These are phyloP conservation scores for Taenaris catops DNA, from an alignment of 2,888 invertebrate species.

Conservation along the genomic window DNA sequence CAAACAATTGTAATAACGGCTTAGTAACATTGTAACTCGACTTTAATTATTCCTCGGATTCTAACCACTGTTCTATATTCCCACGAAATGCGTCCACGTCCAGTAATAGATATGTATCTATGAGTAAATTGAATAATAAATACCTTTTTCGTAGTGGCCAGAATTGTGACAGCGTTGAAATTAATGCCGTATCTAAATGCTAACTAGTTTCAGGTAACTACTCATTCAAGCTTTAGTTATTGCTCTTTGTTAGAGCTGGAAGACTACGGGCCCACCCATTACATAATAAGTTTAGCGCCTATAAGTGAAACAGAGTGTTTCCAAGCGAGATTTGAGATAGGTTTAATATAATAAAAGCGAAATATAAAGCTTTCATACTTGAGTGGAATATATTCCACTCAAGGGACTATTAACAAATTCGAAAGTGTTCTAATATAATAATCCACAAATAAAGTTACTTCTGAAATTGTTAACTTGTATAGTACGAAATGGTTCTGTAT, in stretches of 20 bases:
- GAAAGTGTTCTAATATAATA: no score
- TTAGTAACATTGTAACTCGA: no score
- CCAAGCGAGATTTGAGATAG: no score
- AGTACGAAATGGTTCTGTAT: no score
- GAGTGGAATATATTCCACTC: no score
- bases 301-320: conserved; percentile 10
- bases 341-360: no score
- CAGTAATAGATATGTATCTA: conserved; percentile 24
- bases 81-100: conserved; percentile 17
- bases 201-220: conserved; percentile 31
- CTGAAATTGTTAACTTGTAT: no score
- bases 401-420: no score
- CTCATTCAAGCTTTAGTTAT: conserved; percentile 28
- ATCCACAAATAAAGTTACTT: no score
- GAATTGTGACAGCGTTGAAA: conserved; percentile 28
- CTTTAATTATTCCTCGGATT: no score
- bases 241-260: conserved; percentile 25
- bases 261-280: conserved; percentile 21
- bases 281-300: conserved; percentile 24
- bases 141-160: conserved; percentile 24
- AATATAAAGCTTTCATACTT: no score
- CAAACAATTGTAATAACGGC: no score
- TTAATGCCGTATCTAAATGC: conserved; percentile 30
- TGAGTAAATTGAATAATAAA: conserved; percentile 27
- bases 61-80: conserved; percentile 15